These are phyloP conservation scores for Gnatocerus cornutus DNA, from an alignment of 2,888 invertebrate genomes.

Conservation along the genomic window DNA sequence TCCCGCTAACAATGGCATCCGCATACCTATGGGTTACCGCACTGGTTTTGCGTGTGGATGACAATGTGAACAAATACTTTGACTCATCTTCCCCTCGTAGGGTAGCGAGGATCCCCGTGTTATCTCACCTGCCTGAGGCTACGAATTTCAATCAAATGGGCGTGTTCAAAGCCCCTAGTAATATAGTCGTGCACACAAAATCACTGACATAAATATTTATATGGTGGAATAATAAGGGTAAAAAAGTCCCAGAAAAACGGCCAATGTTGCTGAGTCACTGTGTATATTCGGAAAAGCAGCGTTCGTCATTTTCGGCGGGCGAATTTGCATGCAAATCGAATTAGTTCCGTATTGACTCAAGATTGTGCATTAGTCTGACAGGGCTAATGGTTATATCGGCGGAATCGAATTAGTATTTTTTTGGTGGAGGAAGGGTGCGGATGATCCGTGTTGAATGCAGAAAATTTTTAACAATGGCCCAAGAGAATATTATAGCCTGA, in stretches of 20 bases:
- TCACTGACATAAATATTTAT: conserved; percentile 48
- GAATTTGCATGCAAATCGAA: conserved; percentile 70
- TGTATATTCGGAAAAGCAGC: not conserved
- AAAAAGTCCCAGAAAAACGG: not conserved
- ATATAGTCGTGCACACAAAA: conserved; percentile 41
- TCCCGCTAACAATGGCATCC: conserved; percentile 60
- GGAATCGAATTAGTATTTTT: conserved; percentile 41
- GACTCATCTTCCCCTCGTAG: conserved; percentile 59
- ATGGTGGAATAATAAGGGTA: conserved; percentile 2
- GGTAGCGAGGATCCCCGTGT: conserved; percentile 55
- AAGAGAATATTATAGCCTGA: conserved; percentile 55
- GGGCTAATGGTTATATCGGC: conserved; percentile 39
- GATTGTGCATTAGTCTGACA: conserved; percentile 49
- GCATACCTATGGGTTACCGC: conserved; percentile 60
- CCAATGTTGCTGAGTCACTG: not conserved
- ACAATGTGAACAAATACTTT: conserved; percentile 62
- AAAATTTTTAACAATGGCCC: conserved; percentile 56
- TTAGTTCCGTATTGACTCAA: conserved; percentile 67
- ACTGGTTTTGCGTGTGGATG: conserved; percentile 61
- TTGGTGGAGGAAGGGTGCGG: conserved; percentile 8
- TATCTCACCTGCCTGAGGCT: conserved; percentile 64
- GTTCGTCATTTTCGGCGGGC: conserved; percentile 49
- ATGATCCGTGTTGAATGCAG: conserved; percentile 42
- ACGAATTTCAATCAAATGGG: conserved; percentile 63
- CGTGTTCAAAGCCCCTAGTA: conserved; percentile 43